These are phyloP conservation scores for Chaunax sp. DNA, from an alignment of 2,797 vertebrate species.

Conservation along the genomic window DNA sequence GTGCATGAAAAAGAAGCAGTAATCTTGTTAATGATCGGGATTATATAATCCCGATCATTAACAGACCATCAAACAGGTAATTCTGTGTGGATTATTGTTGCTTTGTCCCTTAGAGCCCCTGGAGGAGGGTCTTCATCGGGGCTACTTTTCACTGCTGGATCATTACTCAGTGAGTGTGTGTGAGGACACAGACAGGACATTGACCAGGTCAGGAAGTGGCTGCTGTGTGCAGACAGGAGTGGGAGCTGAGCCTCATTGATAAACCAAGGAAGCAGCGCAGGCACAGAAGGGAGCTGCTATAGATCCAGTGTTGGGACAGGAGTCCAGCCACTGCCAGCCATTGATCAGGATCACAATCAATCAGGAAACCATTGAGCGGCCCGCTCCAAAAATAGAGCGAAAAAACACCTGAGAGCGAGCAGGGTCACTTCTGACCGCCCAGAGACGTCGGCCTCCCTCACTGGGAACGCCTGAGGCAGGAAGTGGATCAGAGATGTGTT, in stretches of 20 bases:
- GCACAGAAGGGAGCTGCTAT: conserved; percentile 59
- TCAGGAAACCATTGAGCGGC: conserved; percentile 77
- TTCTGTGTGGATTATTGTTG: too few relatives aligned
- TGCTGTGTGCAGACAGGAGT: conserved; percentile 61
- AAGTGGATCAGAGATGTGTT: conserved; percentile 43
- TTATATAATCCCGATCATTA: too few relatives aligned
- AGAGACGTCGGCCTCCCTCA: background rate
- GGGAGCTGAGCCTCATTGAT: conserved; percentile 64
- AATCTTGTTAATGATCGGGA: too few relatives aligned
- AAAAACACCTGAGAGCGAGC: conserved; percentile 57
- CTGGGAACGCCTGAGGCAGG: conserved; percentile 24
- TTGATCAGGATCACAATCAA: conserved; percentile 82
- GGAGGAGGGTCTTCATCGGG: conserved; percentile 4
- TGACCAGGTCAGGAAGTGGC: conserved; percentile 72
- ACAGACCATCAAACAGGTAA: too few relatives aligned
- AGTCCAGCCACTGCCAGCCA: conserved; percentile 77
- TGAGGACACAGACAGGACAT: conserved; percentile 75
- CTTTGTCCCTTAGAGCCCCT: background rate
- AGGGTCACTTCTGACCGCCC: conserved; percentile 48
- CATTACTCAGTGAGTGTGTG: conserved; percentile 37
- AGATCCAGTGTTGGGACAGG: conserved; percentile 74
- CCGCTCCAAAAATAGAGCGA: conserved; percentile 76
- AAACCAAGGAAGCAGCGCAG: conserved; percentile 59
- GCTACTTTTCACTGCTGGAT: conserved; percentile 26
- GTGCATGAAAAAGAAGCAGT: too few relatives aligned